These are phyloP conservation scores for Orbicella faveolata DNA, from an alignment of 64 coral and sea anemone species.

Conservation along the genomic window DNA sequence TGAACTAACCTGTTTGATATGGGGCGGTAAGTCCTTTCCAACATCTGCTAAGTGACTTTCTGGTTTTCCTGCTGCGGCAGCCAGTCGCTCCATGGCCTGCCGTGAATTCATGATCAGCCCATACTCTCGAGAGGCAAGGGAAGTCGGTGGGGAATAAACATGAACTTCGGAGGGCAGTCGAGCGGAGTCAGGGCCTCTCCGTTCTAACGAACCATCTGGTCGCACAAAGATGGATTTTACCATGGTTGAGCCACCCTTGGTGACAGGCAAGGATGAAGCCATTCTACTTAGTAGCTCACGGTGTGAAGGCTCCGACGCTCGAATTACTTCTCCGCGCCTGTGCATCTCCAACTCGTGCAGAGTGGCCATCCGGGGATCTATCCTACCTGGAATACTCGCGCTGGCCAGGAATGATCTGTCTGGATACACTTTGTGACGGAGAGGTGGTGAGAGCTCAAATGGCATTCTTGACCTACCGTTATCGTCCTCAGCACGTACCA, in stretches of 20 bases:
- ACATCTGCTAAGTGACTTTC: slow-evolving; percentile 43
- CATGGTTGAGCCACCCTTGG: slow-evolving; percentile 30
- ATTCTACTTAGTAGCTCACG: slow-evolving; percentile 84
- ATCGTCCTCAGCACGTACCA: slow-evolving; percentile 19
- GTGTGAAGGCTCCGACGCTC: slow-evolving; percentile 69
- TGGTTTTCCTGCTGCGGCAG: slow-evolving; percentile 80
- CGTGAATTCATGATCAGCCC: slow-evolving; percentile 57
- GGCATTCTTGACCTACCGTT: slow-evolving; percentile 53
- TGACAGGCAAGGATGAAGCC: slow-evolving; percentile 64
- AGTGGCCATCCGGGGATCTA: slow-evolving; percentile 61
- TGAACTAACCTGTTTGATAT: slow-evolving; percentile 83
- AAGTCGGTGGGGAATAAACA: slow-evolving; percentile 43
- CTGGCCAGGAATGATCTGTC: slow-evolving; percentile 44
- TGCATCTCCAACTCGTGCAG: slow-evolving; percentile 80
- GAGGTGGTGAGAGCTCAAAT: slow-evolving; percentile 51
- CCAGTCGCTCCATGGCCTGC: slow-evolving; percentile 80
- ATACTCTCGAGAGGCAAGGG: slow-evolving; percentile 48
- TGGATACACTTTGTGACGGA: slow-evolving; percentile 59
- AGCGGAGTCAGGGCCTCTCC: slow-evolving; percentile 38
- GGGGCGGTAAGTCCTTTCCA: slow-evolving; percentile 72
- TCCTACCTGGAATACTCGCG: slow-evolving; percentile 28
- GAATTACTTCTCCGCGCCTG: slow-evolving; percentile 60
- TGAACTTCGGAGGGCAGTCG: slow-evolving; percentile 41
- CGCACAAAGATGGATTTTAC: slow-evolving; percentile 50
- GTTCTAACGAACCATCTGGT: slow-evolving; percentile 63